Evolutionary conservation across 2,113 vertebrate genomes (phyloP), one percentile per base, ranked within the genome.

Genomic region (Ciconia maguari): DNA sequence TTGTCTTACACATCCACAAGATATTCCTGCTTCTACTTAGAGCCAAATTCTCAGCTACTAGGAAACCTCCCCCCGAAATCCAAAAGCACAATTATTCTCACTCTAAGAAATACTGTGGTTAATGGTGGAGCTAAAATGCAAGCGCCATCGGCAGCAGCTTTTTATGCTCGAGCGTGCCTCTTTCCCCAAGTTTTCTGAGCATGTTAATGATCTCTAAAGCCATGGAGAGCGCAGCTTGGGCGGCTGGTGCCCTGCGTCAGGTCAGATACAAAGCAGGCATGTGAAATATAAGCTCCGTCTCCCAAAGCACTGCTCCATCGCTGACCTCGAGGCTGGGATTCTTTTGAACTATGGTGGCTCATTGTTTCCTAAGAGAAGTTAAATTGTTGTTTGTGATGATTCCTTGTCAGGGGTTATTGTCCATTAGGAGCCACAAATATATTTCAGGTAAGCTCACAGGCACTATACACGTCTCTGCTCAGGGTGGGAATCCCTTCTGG

Each of bases 231-330:
- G 62, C 57, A n/a, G 57, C 58, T 60, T 74, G 1, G 2, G 51
- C 0, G 20, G 15, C 74, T 65, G 79, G 34, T 27, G 48, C 65
- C 91, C 75, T 82, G 82, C 32, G 1, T 38, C 60, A 42, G 86
- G 42, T 89, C 93, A 89, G 71, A 89, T 44, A 91, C 83, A 90
- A 86, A 92, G 88, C 66, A 95, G 62, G 65, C 75, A 32, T 27
- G n/a, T 81, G 87, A 94, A 92, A 90, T 55, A 68, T 16, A 95
- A 96, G 87, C 80, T 89, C 83, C 1, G 1, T 36, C 76, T 93
- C 90, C 66, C 70, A 91, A 92, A 93, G 89, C 92, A 36, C 71
- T 64, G 95, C 79, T 93, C 93, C 65, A 87, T 29, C 10, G 32
- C 86, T 94, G 91, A 89, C 71, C 83, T 95, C 38, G 2, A 83